Evolutionary conservation across 2,888 invertebrate genomes (phyloP).

Genomic region (Pandemis corylana): DNA sequence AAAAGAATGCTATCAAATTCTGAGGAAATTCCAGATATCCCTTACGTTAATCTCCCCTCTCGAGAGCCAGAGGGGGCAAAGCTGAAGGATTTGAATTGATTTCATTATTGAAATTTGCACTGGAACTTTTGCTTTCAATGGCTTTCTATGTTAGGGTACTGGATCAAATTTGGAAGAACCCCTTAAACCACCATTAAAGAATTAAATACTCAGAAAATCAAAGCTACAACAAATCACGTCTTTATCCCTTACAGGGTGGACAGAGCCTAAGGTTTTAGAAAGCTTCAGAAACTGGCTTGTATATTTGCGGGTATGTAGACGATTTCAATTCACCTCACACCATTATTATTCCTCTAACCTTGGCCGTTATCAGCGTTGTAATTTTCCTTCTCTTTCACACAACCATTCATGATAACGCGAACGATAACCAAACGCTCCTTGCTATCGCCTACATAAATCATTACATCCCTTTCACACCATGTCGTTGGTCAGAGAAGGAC

Average conservation of each 20-base stretch:
- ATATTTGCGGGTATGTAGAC: too few relatives aligned
- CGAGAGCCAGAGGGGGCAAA: not conserved
- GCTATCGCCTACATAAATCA: not conserved
- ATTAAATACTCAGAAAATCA: too few relatives aligned
- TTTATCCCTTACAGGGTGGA: too few relatives aligned
- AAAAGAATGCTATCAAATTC: conserved; percentile 29
- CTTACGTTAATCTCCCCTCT: conserved; percentile 15
- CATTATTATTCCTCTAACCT: too few relatives aligned
- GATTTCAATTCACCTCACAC: too few relatives aligned
- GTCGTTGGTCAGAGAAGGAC: not conserved
- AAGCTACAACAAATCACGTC: too few relatives aligned
- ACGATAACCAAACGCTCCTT: not conserved
- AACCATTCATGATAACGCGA: not conserved
- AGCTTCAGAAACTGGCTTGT: too few relatives aligned
- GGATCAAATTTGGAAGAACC: not conserved
- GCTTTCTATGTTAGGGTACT: conserved; percentile 7
- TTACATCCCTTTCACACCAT: not conserved
- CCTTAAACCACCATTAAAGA: too few relatives aligned
- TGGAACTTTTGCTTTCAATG: conserved; percentile 20
- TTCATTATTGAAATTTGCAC: conserved; percentile 30
- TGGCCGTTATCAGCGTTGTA: too few relatives aligned
- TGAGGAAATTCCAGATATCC: conserved; percentile 28
- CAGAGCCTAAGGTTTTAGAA: too few relatives aligned
- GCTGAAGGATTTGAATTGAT: conserved; percentile 19
- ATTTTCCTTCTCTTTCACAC: too few relatives aligned